phyloP scores from a whole-genome alignment of 1,140 invertebrate genomes.

The Araneus ventricosus region DNA sequence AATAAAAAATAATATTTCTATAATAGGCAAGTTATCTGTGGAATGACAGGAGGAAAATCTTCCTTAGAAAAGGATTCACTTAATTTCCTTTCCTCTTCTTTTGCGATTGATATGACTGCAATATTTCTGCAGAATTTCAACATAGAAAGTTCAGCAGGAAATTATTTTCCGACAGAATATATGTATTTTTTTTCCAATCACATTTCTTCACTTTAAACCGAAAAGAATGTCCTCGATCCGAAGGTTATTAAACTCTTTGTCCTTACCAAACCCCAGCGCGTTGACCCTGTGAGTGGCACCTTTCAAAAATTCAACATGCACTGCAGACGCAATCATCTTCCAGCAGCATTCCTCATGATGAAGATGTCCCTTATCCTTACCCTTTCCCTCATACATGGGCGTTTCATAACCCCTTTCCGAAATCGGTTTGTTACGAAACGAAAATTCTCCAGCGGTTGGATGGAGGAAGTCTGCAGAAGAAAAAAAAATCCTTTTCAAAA shows the following conservation, averaged over 20 bases:
- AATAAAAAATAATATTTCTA: too few relatives aligned
- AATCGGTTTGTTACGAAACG: conserved; percentile 67
- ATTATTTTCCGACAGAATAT: neutral
- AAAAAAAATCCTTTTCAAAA: conserved; percentile 53
- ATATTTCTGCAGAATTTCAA: neutral
- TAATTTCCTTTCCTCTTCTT: neutral
- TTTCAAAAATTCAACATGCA: conserved; percentile 55
- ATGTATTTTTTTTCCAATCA: neutral
- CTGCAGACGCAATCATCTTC: conserved; percentile 48
- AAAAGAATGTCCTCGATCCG: conserved; percentile 5
- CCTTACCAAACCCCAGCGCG: conserved; percentile 1
- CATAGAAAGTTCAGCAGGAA: neutral
- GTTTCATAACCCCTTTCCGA: conserved; percentile 56
- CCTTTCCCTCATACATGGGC: neutral
- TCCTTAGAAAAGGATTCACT: neutral
- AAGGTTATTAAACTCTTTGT: conserved; percentile 69
- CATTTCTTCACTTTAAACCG: neutral
- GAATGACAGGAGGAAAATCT: too few relatives aligned
- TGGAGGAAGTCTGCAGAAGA: conserved; percentile 19
- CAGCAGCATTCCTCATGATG: conserved; percentile 8
- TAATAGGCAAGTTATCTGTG: too few relatives aligned
- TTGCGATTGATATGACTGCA: neutral
- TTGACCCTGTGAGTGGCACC: conserved; percentile 3
- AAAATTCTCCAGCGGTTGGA: neutral
- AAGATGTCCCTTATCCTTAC: conserved; percentile 2